Evolutionary conservation across 2,797 vertebrate species (phyloP), one percentile per base, ranked within the genome.

Genomic region (Hipposideros larvatus): DNA sequence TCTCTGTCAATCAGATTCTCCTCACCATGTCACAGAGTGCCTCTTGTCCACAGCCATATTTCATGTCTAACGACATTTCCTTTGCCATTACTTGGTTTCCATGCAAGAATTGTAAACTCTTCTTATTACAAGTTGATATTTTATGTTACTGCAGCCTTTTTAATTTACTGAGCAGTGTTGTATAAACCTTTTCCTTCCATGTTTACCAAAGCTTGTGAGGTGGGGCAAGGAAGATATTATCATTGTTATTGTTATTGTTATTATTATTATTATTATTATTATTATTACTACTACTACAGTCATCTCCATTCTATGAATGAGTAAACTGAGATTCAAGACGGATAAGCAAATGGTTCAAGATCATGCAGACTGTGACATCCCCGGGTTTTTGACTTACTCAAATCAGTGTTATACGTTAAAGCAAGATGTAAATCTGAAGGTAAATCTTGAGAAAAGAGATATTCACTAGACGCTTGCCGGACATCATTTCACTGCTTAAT

Each of bases 371-470:
- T 82, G 66, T 83, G 41, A 75, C 18, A 11, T 59, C 24, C 22
- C 6, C 88, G 48, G 31, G 22, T 65, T 55, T 37, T 14, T 78
- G 37, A 73, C 14, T 83, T 93, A 59, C 24, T 89, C 55, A 66
- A 26, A 68, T 95, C 71, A 80, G 0, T 86, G 65, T 73, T 68
- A 61, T 14, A 71, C 37, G 31, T 59, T 48, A 61, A 78, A 91
- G 9, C 41, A 71, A 95, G 87, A 77, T 16, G 18, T 28, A 59
- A 68, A 87, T 78, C 61, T 84, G 73, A 84, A 63, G 48, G 53
- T 95, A 84, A 11, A 59, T 93, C 24, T 94, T 87, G 19, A 87
- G 65, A 57, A 88, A 95, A 65, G 53, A 13, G 9, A 66, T 24
- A 90, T 41, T 85, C 34, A 87, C 46, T 63, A 90, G 83, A 91